Evolutionary conservation across 2,113 vertebrate genomes (phyloP), one percentile per base, ranked within the genome.

Genomic region (Nanorana parkeri): DNA sequence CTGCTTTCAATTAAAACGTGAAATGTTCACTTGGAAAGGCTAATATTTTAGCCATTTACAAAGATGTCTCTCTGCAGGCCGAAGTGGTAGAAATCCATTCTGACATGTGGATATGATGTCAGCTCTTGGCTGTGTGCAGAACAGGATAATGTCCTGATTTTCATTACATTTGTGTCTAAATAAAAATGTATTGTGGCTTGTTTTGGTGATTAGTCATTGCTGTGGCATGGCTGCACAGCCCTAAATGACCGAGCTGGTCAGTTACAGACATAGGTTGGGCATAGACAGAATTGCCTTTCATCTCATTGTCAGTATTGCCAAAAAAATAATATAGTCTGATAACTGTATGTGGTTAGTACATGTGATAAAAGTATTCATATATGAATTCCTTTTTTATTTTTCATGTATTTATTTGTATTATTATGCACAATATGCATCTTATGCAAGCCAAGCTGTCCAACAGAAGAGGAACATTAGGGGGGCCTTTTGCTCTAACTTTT

Each of bases 21-120:
- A 76, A 67, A 83, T 68, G 72, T 56, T 66, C n/a, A 83, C 72
- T 75, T 83, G 71, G 71, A 83, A 83, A 56, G 72, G 52, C 80
- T 74, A 83, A 83, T 68, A 75, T 68, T 83, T 76, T 60, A 83
- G 71, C 63, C 80, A 68, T 83, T 83, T 83, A 83, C 72, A 83
- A 83, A 75, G 80, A 60, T 36, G 47, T 81, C 79, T 83, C 80
- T 75, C 63, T 63, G 64, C 29, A 76, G 69, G 29, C 72, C 26
- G 15, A 58, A 58, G 80, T 60, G 63, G 80, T 60, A 83, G 64
- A 83, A 83, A 76, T 76, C 52, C 64, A 68, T 47, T 74, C n/a
- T 83, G 80, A 83, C 80, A 83, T 76, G 63, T 76, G 80, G 72
- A 66, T 29, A 76, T 83, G 80, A 83, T 75, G 63, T 83, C 72